Evolutionary conservation across 2,113 vertebrate species (phyloP), one percentile per base, ranked within the genome.

Genomic region (Platycercus adscitus): DNA sequence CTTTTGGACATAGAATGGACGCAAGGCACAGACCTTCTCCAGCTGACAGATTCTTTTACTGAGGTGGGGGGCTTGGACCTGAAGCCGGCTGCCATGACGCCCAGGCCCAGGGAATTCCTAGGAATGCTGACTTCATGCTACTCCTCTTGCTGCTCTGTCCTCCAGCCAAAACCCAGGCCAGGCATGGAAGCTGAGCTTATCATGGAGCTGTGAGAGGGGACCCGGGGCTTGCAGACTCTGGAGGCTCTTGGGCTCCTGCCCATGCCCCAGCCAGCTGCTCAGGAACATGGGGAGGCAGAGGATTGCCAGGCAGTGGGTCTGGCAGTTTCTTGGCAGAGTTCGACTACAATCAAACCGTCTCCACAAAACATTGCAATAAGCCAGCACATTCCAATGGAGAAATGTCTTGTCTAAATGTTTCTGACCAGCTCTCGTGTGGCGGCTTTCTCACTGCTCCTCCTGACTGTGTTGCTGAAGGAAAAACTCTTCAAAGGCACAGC

Each of bases 381-480:
- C 94, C 94, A 96, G 96, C 95, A 97, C 95, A 97, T 97, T 97
- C 96, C 96, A 46, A 92, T 82, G 87, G 89, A 91, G 94, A 96
- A 97, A 96, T 96, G 95, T 97, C 95, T 96, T 95, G 94, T 96
- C 94, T 96, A 96, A 96, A 86, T 78, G 91, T 91, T 96, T 94
- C 95, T 94, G 93, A 96, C 78, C 93, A 95, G 63, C 88, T 97
- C 91, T 96, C 82, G 85, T 95, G 95, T 71, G 1, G 93, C 26
- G 2, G 88, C 79, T 95, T 91, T 96, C 93, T 96, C 82, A 70
- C 93, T 96, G 93, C 88, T 70, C 91, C 85, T 91, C 13, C 85
- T 93, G 93, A 91, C 93, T 77, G 20, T 60, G 76, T 93, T 94
- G 93, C 93, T 90, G 91, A 88, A 91, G 85, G 71, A 88, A 90